These are phyloP conservation scores for Linnaemya tessellans DNA, from an alignment of 2,888 invertebrate genomes.

Conservation along the genomic window DNA sequence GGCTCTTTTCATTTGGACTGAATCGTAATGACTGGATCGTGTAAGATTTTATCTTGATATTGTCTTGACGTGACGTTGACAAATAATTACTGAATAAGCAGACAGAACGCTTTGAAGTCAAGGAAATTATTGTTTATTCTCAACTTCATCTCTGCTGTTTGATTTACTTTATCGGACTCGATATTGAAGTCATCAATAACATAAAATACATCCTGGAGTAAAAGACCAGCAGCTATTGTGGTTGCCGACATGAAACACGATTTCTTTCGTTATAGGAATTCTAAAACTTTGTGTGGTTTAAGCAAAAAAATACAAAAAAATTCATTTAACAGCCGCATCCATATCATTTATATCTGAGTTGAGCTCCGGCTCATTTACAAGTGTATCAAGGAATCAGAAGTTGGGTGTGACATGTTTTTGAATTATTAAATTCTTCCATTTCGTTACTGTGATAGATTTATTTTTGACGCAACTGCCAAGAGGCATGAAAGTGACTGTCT, in stretches of 20 bases:
- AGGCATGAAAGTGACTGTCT: constrained; percentile 5
- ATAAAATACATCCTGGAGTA: neutral
- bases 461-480: constrained; percentile 5
- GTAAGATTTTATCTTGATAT: too few species aligned
- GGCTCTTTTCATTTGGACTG: too few species aligned
- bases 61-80: too few species aligned
- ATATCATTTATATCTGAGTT: neutral
- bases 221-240: neutral
- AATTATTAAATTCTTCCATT: constrained; percentile 35
- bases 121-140: too few species aligned
- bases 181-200: too few species aligned
- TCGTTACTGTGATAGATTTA: neutral
- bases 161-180: too few species aligned
- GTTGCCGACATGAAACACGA: too few species aligned
- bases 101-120: too few species aligned
- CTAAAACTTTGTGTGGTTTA: neutral
- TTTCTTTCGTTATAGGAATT: neutral
- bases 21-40: too few species aligned
- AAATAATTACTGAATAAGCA: too few species aligned
- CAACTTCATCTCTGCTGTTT: too few species aligned
- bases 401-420: constrained; percentile 31
- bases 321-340: neutral
- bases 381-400: neutral
- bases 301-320: neutral
- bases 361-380: neutral